Conservation (phyloP, 2,113 vertebrate genomes). For the Chrysochloris asiatica region DNA sequence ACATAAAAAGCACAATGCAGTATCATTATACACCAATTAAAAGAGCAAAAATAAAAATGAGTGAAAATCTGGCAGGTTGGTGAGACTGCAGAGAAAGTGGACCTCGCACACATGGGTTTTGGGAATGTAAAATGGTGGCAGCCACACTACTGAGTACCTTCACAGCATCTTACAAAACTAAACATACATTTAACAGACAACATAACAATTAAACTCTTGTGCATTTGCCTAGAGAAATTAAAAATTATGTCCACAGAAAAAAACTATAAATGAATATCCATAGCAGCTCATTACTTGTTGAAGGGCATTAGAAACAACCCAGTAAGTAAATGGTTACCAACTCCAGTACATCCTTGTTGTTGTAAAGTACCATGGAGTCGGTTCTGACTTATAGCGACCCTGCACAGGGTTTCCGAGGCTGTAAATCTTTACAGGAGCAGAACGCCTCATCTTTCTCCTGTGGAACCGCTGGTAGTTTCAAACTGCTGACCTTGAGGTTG, state of each 20-base stretch:
- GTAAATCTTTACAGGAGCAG: too few relatives aligned
- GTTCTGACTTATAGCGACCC: too few relatives aligned
- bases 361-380: too few relatives aligned
- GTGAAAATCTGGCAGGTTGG: neutral
- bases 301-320: slow-evolving; percentile 6
- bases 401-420: too few relatives aligned
- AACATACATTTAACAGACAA: slow-evolving; percentile 39
- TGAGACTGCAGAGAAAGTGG: slow-evolving; percentile 13
- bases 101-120: neutral
- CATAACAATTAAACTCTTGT: neutral
- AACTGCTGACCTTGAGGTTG: too few relatives aligned
- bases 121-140: slow-evolving; percentile 38
- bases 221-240: slow-evolving; percentile 8
- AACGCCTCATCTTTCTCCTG: too few relatives aligned
- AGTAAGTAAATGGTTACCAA: too few relatives aligned
- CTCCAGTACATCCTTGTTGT: too few relatives aligned
- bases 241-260: slow-evolving; percentile 24
- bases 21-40: neutral
- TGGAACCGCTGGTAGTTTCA: too few relatives aligned
- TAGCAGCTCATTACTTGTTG: slow-evolving; percentile 10
- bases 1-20: slow-evolving; percentile 33
- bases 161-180: slow-evolving; percentile 43
- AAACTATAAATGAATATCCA: slow-evolving; percentile 6
- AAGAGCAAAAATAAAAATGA: slow-evolving; percentile 40
- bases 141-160: slow-evolving; percentile 20